Percentiles rank a stretch among this genome's conserved stretches.
Evolutionary conservation across 2,113 vertebrate species (phyloP).

Genomic region (Platichthys stellatus): DNA sequence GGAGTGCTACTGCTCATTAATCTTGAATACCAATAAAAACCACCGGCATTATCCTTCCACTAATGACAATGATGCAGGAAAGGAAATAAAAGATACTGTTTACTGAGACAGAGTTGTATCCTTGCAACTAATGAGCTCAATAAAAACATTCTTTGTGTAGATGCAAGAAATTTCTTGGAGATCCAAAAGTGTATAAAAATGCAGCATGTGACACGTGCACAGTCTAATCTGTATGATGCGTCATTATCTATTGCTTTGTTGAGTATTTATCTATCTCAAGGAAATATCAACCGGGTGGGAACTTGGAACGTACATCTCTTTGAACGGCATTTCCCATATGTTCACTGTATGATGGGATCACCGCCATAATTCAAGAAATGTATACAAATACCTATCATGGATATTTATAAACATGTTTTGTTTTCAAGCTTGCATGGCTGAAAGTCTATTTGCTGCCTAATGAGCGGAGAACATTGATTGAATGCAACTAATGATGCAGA

Average conservation of each 20-base stretch:
- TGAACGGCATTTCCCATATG: background rate
- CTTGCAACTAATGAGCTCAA: background rate
- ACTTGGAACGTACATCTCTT: background rate
- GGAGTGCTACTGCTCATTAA: constrained; percentile 4
- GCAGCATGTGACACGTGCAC: background rate
- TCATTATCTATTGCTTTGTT: too few species aligned
- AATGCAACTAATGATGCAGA: constrained; percentile 57
- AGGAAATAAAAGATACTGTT: constrained; percentile 16
- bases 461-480: constrained; percentile 53
- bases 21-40: constrained; percentile 8
- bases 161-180: background rate
- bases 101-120: background rate
- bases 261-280: background rate
- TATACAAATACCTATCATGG: background rate
- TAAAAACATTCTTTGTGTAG: background rate
- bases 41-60: constrained; percentile 8
- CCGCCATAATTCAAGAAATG: too few species aligned
- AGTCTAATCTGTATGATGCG: background rate
- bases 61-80: background rate
- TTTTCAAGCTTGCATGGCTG: constrained; percentile 16
- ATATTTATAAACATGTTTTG: constrained; percentile 4
- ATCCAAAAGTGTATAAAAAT: background rate
- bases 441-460: constrained; percentile 59
- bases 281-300: background rate
- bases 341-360: too few species aligned